phyloP scores from a whole-genome alignment of 2,888 invertebrate genomes.

The Pyralis farinalis region DNA sequence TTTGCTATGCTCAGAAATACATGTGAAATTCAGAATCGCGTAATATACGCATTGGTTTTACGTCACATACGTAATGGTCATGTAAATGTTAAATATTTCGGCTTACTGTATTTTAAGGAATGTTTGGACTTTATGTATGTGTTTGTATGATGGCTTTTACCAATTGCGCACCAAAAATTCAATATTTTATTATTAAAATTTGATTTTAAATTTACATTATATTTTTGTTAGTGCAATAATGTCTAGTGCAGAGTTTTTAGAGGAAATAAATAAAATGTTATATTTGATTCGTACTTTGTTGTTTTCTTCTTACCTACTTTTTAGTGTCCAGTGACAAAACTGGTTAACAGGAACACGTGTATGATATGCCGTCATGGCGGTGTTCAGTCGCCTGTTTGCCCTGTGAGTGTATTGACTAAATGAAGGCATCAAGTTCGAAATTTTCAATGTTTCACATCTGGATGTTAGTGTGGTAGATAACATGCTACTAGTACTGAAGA shows the following conservation, averaged over 20 bases:
- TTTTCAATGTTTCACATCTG: too few relatives aligned
- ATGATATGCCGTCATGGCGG: too few relatives aligned
- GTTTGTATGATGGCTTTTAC: conserved; percentile 17
- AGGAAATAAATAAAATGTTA: conserved; percentile 47
- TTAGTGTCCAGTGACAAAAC: too few relatives aligned
- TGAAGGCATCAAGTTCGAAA: too few relatives aligned
- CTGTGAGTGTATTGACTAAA: too few relatives aligned
- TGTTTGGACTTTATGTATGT: neutral
- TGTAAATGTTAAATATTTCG: neutral
- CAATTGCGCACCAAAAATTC: conserved; percentile 43
- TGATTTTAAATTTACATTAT: conserved; percentile 25
- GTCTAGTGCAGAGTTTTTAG: conserved; percentile 53
- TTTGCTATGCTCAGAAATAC: neutral
- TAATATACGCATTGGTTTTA: too few relatives aligned
- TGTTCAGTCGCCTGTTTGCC: too few relatives aligned
- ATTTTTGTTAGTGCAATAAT: conserved; percentile 50
- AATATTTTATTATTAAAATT: conserved; percentile 21
- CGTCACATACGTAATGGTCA: neutral
- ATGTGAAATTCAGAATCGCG: neutral
- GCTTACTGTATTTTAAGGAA: neutral
- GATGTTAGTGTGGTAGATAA: too few relatives aligned
- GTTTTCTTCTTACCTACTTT: conserved; percentile 22
- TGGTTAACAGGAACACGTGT: too few relatives aligned
- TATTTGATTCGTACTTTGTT: conserved; percentile 25
- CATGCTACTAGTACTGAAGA: too few relatives aligned